A percentile compares a stretch with the other conserved stretches of the same genome.
Conservation (phyloP, 2,797 vertebrate species). For the Gymnoscopelus braueri region DNA sequence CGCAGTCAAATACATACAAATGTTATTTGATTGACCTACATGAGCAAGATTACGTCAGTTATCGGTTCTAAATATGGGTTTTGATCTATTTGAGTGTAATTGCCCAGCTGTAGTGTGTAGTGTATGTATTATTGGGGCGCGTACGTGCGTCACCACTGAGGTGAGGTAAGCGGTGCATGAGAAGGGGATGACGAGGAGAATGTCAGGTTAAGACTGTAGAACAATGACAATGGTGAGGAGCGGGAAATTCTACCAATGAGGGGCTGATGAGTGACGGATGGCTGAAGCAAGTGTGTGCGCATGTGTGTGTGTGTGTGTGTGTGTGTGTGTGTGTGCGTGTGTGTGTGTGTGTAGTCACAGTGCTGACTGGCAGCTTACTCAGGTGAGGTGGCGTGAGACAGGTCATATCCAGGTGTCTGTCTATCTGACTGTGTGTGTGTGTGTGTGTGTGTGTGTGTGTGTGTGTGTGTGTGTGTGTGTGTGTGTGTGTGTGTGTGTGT, state of each 20-base stretch:
- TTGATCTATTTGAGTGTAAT: too few relatives aligned
- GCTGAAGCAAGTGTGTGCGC: conserved; percentile 30
- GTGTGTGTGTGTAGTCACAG: not conserved
- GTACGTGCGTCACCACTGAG: not conserved
- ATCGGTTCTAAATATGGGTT: too few relatives aligned
- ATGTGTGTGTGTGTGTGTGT: conserved; percentile 2
- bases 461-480: conserved; percentile 4
- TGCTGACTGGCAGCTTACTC: conserved; percentile 9
- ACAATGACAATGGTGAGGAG: conserved; percentile 56
- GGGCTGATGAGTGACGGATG: conserved; percentile 43
- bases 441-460: too few relatives aligned
- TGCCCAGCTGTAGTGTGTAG: too few relatives aligned
- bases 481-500: not conserved
- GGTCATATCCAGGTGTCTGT: conserved; percentile 59
- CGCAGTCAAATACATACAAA: too few relatives aligned
- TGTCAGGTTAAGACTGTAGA: not conserved
- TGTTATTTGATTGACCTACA: too few relatives aligned
- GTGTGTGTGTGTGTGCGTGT: not conserved
- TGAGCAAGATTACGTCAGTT: too few relatives aligned
- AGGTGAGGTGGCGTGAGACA: conserved; percentile 44
- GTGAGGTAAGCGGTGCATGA: not conserved
- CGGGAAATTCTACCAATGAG: conserved; percentile 41
- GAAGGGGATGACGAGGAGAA: too few relatives aligned
- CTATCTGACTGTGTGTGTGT: conserved; percentile 9
- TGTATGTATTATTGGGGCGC: too few relatives aligned